Conservation (phyloP, 2,888 invertebrate genomes). For the Monochamus alternatus region DNA sequence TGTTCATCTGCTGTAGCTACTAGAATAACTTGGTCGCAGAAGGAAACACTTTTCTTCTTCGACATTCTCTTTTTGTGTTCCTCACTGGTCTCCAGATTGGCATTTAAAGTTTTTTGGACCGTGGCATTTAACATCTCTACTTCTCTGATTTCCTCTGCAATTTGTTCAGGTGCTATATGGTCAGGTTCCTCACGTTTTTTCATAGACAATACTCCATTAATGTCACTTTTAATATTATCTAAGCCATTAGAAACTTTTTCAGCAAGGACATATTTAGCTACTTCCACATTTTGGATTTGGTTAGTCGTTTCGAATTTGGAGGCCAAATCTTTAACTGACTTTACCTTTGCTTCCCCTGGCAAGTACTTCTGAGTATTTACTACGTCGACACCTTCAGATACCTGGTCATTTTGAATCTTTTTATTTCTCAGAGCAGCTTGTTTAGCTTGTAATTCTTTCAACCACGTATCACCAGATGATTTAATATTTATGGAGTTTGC, state of each 20-base stretch:
- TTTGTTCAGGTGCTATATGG: constrained; percentile 71
- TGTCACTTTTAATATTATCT: constrained; percentile 46
- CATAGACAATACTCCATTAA: constrained; percentile 56
- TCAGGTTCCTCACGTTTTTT: constrained; percentile 62
- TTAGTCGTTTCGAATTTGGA: constrained; percentile 82
- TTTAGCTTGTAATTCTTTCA: constrained; percentile 86
- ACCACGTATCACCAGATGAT: constrained; percentile 77
- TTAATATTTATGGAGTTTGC: constrained; percentile 56
- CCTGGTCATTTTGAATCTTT: constrained; percentile 70
- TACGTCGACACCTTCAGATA: constrained; percentile 58
- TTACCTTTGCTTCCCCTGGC: constrained; percentile 64
- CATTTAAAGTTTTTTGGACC: constrained; percentile 71
- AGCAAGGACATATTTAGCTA: constrained; percentile 29
- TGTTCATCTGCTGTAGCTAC: constrained; percentile 95
- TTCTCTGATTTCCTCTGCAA: constrained; percentile 74
- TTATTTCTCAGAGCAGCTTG: constrained; percentile 78
- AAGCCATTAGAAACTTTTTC: constrained; percentile 17
- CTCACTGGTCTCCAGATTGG: constrained; percentile 63
- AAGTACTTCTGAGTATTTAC: constrained; percentile 58
- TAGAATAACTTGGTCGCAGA: constrained; percentile 94
- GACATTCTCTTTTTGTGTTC: constrained; percentile 74
- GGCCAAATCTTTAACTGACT: constrained; percentile 84
- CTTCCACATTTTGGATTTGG: constrained; percentile 40
- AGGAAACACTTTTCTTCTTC: constrained; percentile 95
- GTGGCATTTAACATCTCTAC: constrained; percentile 74